Evolutionary conservation across 1,140 invertebrate species (phyloP).

Genomic region (Ceratina japonica): DNA sequence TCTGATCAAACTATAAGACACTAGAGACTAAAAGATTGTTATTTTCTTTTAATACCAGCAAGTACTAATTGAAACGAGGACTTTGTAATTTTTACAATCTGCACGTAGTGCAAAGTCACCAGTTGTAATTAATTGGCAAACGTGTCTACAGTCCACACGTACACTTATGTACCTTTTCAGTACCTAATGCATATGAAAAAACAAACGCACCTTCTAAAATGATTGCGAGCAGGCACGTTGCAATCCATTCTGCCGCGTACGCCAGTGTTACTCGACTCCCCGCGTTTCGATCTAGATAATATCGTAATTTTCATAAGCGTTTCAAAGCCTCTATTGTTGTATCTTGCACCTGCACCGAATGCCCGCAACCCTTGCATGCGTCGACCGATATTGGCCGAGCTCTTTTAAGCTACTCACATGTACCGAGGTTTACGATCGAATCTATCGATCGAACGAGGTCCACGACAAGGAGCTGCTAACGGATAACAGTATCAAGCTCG

Average conservation of each 20-base stretch:
- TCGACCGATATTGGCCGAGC: constrained; percentile 7
- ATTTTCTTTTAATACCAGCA: neutral
- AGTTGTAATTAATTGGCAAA: no score
- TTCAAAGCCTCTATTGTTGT: constrained; percentile 34
- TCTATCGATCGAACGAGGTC: constrained; percentile 9
- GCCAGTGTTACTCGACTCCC: constrained; percentile 1
- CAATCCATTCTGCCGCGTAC: neutral
- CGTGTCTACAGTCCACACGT: no score
- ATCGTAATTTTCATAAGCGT: constrained; percentile 35
- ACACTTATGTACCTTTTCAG: no score
- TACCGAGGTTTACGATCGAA: constrained; percentile 16
- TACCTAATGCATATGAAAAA: neutral
- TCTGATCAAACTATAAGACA: neutral
- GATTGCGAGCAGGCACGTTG: neutral
- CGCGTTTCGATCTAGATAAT: constrained; percentile 34
- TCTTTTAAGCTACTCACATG: constrained; percentile 29
- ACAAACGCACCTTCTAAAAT: neutral
- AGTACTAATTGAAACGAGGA: no score
- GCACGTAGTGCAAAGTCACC: no score
- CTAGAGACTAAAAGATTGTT: neutral
- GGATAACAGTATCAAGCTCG: constrained; percentile 10
- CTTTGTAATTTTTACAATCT: no score
- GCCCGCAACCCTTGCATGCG: constrained; percentile 5
- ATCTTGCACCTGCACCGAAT: constrained; percentile 23
- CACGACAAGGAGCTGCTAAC: neutral